Evolutionary conservation across 92 coral and sea anemone species (phyloP).

Genomic region (Scolanthus callimorphus): DNA sequence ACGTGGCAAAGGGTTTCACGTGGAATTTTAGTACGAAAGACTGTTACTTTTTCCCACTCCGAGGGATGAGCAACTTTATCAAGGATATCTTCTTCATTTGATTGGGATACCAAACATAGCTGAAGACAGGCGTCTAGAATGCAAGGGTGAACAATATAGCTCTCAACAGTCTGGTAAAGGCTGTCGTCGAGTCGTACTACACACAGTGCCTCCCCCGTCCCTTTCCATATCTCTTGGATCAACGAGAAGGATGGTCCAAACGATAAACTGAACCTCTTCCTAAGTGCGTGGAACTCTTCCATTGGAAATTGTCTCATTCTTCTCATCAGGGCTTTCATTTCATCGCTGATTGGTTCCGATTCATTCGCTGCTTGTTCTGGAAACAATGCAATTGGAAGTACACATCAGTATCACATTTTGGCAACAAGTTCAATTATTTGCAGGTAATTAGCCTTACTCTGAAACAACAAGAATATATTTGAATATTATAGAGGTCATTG

Average conservation of each 20-base stretch:
- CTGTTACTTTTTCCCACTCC: slow-evolving; percentile 7
- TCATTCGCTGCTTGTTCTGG: neutral
- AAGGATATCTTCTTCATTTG: neutral
- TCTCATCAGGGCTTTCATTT: neutral
- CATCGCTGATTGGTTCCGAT: neutral
- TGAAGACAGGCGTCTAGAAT: slow-evolving; percentile 69
- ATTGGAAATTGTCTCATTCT: slow-evolving; percentile 7
- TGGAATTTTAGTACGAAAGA: neutral
- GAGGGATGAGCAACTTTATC: slow-evolving; percentile 8
- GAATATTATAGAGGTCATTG: too few relatives aligned
- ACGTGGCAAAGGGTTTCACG: slow-evolving; percentile 11
- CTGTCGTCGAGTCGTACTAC: slow-evolving; percentile 6
- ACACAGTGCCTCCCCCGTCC: slow-evolving; percentile 18
- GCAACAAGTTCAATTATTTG: too few relatives aligned
- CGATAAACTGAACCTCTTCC: slow-evolving; percentile 28
- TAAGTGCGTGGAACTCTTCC: neutral
- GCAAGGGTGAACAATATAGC: slow-evolving; percentile 59
- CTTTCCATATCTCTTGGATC: slow-evolving; percentile 55
- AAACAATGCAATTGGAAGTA: too few relatives aligned
- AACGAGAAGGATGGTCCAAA: slow-evolving; percentile 64
- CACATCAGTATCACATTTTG: too few relatives aligned
- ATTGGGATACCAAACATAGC: neutral
- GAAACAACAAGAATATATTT: too few relatives aligned
- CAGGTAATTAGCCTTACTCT: too few relatives aligned
- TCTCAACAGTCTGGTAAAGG: slow-evolving; percentile 6